Evolutionary conservation across 2,888 invertebrate genomes (phyloP).

Genomic region (Acleris emargana): DNA sequence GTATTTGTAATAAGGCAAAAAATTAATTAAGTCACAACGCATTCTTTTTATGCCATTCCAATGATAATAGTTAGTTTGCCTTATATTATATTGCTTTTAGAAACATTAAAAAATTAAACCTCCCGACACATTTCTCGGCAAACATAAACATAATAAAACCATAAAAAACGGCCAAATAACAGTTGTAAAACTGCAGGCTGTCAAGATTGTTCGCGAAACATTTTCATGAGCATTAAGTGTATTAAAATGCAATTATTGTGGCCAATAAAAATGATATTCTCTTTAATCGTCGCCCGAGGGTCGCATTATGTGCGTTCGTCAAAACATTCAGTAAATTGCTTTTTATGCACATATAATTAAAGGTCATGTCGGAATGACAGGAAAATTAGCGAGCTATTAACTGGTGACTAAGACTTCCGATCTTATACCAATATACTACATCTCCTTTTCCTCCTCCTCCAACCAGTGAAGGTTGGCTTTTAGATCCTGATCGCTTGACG

Average conservation of each 20-base stretch:
- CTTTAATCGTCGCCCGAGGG: conserved; percentile 58
- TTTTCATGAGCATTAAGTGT: conserved; percentile 54
- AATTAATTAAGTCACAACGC: too few relatives aligned
- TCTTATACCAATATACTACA: not conserved
- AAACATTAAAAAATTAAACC: conserved; percentile 23
- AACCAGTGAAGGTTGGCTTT: too few relatives aligned
- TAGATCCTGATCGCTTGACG: too few relatives aligned
- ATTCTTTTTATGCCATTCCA: too few relatives aligned
- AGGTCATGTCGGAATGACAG: conserved; percentile 59
- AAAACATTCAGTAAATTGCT: conserved; percentile 43
- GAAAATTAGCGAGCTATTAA: conserved; percentile 61
- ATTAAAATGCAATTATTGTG: conserved; percentile 71
- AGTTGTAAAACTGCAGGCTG: conserved; percentile 43
- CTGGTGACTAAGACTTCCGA: conserved; percentile 20
- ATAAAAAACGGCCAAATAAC: conserved; percentile 40
- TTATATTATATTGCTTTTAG: too few relatives aligned
- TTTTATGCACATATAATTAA: conserved; percentile 45
- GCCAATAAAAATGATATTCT: conserved; percentile 57
- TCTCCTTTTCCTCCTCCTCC: too few relatives aligned
- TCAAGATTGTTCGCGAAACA: conserved; percentile 48
- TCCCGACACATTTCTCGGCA: conserved; percentile 19
- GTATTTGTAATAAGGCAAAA: too few relatives aligned
- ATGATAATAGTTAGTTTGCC: too few relatives aligned
- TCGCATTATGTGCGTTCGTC: conserved; percentile 43
- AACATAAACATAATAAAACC: conserved; percentile 32